Base-by-base conservation (phyloP, 1,140 invertebrate species). In the Steinernema khuongi region DNA sequence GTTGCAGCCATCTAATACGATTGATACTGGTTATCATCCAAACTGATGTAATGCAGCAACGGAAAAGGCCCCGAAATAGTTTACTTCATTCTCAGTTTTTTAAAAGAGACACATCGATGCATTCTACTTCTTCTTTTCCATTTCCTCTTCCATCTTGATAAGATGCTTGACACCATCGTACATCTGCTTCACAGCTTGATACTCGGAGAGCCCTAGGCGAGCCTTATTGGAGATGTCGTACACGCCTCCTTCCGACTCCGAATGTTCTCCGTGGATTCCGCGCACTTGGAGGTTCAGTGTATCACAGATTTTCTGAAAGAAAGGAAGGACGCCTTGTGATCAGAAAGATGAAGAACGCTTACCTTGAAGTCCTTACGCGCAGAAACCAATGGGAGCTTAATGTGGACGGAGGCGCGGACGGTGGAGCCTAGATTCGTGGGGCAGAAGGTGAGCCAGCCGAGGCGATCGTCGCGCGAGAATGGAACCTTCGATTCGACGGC, bases 361-460 rank as follows among this genome's bases (percentile, higher is more conserved):
- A 71, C 71, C 85, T 97, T 94, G 81, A 96, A 90, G 86, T 90
- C 90, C 85, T 90, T 91, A 88, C 96, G 91, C 72, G 92, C 90
- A 66, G 93, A 92, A 80, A 97, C 88, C 87, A 95, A 95, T 73
- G 94, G 94, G 77, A 98, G 89, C 87, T 93, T 93, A 86, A 97
- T 96, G 89, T 97, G 94, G 80, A 97, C 95, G 31, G 93, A 95
- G n/a, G 95, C 94, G 79, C 95, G 91, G 72, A 98, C 92, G 32
- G 94, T 96, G 72, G 95, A 97, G 26, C 95, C 77, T 17, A 77
- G 50, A 44, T 79, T 79, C 85, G 94, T 94, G 66, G 95, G 95
- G 89, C 95, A 97, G 91, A 96, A n/a, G n/a, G n/a, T n/a, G n/a
- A n/a, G n/a, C n/a, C n/a, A n/a, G n/a, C n/a, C n/a, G n/a, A 97